These are phyloP conservation scores for Oncorhynchus tshawytscha DNA, from an alignment of 2,113 vertebrate genomes.

Conservation along the genomic window DNA sequence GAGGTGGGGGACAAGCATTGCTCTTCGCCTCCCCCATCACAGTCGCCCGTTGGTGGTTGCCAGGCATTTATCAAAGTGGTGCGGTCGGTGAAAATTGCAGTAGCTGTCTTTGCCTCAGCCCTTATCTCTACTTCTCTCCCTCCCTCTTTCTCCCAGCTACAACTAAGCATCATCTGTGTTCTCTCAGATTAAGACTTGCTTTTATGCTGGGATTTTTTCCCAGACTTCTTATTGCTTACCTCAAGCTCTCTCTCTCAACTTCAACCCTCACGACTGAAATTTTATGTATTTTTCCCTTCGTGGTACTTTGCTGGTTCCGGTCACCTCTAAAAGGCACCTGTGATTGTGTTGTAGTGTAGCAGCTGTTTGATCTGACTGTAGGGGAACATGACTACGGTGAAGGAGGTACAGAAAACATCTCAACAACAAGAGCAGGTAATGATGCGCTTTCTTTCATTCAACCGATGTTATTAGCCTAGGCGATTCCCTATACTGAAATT, in stretches of 20 bases:
- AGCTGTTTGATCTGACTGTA: conserved; percentile 52
- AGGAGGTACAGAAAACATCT: conserved; percentile 85
- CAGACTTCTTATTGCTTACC: conserved; percentile 5
- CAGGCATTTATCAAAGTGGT: conserved; percentile 78
- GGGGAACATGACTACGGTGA: conserved; percentile 91
- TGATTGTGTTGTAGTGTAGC: conserved; percentile 23
- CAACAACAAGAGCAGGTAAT: conserved; percentile 94
- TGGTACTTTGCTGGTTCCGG: conserved; percentile 17
- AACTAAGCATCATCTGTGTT: conserved; percentile 1
- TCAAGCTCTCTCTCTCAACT: conserved; percentile 2
- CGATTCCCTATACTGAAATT: too few species aligned
- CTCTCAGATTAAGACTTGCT: conserved; percentile 4
- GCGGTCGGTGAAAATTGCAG: conserved; percentile 77
- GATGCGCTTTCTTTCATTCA: conserved; percentile 23
- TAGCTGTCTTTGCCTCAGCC: conserved; percentile 35
- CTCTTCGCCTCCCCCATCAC: neutral
- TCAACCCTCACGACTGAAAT: conserved; percentile 5
- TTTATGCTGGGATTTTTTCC: neutral
- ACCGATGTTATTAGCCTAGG: neutral
- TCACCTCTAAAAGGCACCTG: conserved; percentile 6
- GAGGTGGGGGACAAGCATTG: neutral
- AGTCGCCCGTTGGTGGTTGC: conserved; percentile 75
- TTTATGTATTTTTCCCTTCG: neutral
- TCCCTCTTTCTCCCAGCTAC: conserved; percentile 41
- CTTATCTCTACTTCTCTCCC: conserved; percentile 25